A percentile compares a stretch with the other conserved stretches of the same genome.
These are phyloP conservation scores for Panthera tigris DNA, from an alignment of 2,113 vertebrate genomes.

Conservation along the genomic window DNA sequence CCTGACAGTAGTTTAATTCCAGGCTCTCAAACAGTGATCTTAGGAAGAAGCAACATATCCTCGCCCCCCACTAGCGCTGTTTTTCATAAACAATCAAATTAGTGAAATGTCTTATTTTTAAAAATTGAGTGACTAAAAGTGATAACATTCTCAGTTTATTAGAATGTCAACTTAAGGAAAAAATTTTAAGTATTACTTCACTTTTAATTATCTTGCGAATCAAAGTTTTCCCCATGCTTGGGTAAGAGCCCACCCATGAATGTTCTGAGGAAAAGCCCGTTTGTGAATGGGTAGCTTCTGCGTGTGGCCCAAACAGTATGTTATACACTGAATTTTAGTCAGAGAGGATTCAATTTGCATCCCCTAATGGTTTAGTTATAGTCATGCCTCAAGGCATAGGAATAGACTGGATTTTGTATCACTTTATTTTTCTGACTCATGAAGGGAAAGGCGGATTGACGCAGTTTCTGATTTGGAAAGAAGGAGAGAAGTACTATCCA, in stretches of 20 bases:
- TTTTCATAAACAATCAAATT: slow-evolving; percentile 21
- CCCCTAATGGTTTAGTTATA: slow-evolving; percentile 57
- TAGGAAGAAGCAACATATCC: neutral
- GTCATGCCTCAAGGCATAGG: slow-evolving; percentile 69
- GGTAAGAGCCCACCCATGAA: neutral
- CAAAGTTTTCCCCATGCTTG: neutral
- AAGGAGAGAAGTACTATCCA: neutral
- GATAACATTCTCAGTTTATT: neutral
- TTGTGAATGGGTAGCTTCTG: neutral
- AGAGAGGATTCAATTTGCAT: slow-evolving; percentile 60
- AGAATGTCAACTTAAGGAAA: neutral
- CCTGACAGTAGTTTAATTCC: neutral
- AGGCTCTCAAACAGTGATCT: neutral
- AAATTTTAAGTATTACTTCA: neutral
- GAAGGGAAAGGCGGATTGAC: slow-evolving; percentile 30
- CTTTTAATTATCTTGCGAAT: slow-evolving; percentile 27
- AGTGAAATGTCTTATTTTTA: slow-evolving; percentile 26
- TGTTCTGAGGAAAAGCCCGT: neutral
- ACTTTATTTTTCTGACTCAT: slow-evolving; percentile 63
- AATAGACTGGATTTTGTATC: slow-evolving; percentile 58
- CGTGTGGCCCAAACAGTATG: neutral
- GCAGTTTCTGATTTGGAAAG: slow-evolving; percentile 35
- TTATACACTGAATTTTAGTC: slow-evolving; percentile 31
- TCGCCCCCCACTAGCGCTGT: no score
- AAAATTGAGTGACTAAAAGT: neutral